Percentiles rank a stretch among this genome's conserved stretches.
Conservation (phyloP, 2,797 vertebrate species). For the Cottoperca gobio region DNA sequence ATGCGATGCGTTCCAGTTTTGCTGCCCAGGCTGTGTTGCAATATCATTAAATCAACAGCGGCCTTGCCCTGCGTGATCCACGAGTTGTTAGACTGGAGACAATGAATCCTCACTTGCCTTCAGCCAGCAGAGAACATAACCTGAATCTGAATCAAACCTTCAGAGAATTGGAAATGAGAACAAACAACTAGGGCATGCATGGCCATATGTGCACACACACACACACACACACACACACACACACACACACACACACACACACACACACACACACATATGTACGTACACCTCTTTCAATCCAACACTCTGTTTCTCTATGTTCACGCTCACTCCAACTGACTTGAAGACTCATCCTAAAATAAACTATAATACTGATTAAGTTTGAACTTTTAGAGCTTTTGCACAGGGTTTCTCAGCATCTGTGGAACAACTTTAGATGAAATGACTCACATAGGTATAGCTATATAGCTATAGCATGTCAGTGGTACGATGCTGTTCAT, state of each 20-base stretch:
- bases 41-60: slow-evolving; percentile 59
- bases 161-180: slow-evolving; percentile 68
- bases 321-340: neutral
- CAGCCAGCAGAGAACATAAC: slow-evolving; percentile 67
- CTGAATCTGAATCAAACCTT: slow-evolving; percentile 75
- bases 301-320: neutral
- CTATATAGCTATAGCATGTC: neutral
- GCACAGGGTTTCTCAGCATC: neutral
- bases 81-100: slow-evolving; percentile 45
- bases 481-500: neutral
- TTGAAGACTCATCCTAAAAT: neutral
- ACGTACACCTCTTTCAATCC: neutral
- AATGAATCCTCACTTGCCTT: slow-evolving; percentile 61
- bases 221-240: too few species aligned
- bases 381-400: neutral
- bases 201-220: slow-evolving; percentile 38
- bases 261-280: neutral
- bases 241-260: too few species aligned
- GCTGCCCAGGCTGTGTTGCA: slow-evolving; percentile 38
- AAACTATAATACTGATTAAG: neutral
- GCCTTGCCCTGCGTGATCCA: slow-evolving; percentile 51
- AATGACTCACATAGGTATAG: too few species aligned
- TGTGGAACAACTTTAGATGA: too few species aligned
- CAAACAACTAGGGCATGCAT: slow-evolving; percentile 69
- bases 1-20: slow-evolving; percentile 18